Evolutionary conservation across 2,888 invertebrate genomes (phyloP), one percentile per base, ranked within the genome.

Genomic region (Aphidoletes aphidimyza): DNA sequence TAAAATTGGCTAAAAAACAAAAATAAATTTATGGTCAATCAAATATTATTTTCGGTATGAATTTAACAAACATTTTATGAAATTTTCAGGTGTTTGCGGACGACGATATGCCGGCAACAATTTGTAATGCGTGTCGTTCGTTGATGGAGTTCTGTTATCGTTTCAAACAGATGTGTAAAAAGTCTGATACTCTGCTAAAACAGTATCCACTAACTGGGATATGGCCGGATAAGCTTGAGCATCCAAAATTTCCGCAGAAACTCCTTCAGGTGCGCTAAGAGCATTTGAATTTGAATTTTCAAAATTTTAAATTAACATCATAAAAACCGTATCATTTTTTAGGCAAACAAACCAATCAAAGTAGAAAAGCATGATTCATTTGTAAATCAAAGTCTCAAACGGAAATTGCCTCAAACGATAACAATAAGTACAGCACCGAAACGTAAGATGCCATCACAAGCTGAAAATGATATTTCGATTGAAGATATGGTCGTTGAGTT

Each of bases 161-260:
- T 85, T 95, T 94, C 87, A 95, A 95, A 88, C 92, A 93, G 85
- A 93, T 95, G 88, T 95, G 95, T 87, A 94, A 94, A 86, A 93
- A 93, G 87, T 93, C 94, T 0, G 95, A 95, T 88, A 94, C 94
- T 86, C 91, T 93, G 0, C 89, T 95, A 9, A 91, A 94, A 85
- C 92, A 94, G 85, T 95, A 91, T 88, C 91, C 94, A 36, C 91
- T 94, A 49, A 93, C 93, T 42, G 94, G 94, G 36, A 90, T 91
- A 36, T 88, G 93, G 87, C 90, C 93, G 30, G 89, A 91, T 84
- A 89, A 92, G 0, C 89, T 93, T 84, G 87, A 88, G 0, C 88
- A 88, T 84, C 89, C 91, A 0, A 86, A 86, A 85, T 92, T 92
- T 88, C 90, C 91, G 9, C 30, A 87, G 17, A 87, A 89, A 83